These are phyloP conservation scores for Cecropterus lyciades DNA, from an alignment of 1,140 invertebrate genomes.

Conservation along the genomic window DNA sequence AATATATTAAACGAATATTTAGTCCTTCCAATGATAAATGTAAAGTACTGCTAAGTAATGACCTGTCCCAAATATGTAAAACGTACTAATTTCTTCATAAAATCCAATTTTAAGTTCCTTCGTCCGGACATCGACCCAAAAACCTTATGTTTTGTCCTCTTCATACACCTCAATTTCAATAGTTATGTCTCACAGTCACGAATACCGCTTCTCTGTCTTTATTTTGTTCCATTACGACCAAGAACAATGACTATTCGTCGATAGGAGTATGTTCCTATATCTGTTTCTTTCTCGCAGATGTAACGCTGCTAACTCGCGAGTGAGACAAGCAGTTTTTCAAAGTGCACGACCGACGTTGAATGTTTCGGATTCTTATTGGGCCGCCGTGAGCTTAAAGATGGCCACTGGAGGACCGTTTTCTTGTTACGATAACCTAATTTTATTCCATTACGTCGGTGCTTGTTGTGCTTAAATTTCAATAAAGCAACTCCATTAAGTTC, in stretches of 20 bases:
- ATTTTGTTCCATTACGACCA: constrained; percentile 82
- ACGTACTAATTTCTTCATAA: constrained; percentile 65
- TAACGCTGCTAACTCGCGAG: constrained; percentile 42
- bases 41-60: background rate
- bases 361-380: constrained; percentile 80
- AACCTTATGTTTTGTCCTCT: constrained; percentile 70
- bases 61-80: constrained; percentile 42
- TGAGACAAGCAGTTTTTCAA: constrained; percentile 58
- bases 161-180: constrained; percentile 56
- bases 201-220: constrained; percentile 83
- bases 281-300: constrained; percentile 61
- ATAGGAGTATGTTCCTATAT: constrained; percentile 71
- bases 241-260: constrained; percentile 81
- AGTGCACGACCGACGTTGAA: constrained; percentile 52
- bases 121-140: constrained; percentile 80
- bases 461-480: constrained; percentile 78
- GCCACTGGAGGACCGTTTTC: constrained; percentile 78
- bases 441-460: constrained; percentile 72
- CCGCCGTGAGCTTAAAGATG: constrained; percentile 79
- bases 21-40: background rate
- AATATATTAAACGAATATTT: too few relatives aligned
- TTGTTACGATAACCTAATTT: constrained; percentile 82
- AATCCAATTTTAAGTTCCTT: constrained; percentile 79
- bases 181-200: constrained; percentile 78
- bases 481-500: constrained; percentile 74